Base-by-base conservation (phyloP, 2,113 vertebrate genomes). In the Sinosuthora webbiana region DNA sequence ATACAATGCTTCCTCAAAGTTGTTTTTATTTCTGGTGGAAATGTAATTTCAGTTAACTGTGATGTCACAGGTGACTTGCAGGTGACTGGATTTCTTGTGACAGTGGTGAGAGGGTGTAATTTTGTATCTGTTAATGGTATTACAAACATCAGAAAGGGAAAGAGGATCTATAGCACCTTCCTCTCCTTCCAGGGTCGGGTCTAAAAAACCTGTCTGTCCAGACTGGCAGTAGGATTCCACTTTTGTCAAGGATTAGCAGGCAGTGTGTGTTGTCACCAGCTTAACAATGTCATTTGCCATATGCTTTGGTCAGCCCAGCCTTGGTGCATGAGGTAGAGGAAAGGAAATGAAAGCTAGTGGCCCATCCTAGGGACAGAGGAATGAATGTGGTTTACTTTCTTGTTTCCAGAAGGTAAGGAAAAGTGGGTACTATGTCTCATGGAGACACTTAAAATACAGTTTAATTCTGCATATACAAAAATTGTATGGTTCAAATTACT, bases 61-160 rank as follows among this genome's bases (percentile, higher is more conserved):
- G 30, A 28, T 22, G 8, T 53, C 0, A 0, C 4, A 6, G 37
- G 11, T 69, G 42, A 79, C 10, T 59, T 69, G 45, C 50, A 42
- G 35, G 8, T 44, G 21, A 31, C 59, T 81, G 39, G 9, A 15
- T 92, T 91, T 87, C 68, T 89, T 65, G 30, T 45, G 22, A 9
- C 12, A 37, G 10, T 42, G 24, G 23, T 79, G 62, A 68, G 47
- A 68, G 17, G 7, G 18, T 75, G 10, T 79, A 0, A 2, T 28
- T 65, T 70, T 45, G 31, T 45, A 59, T 35, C 33, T 60, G 7
- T 50, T 63, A 42, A 45, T 37, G 27, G 8, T 68, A 33, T 67
- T 88, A 17, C 6, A 59, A 59, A 15, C 39, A 67, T 71, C 42
- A 70, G 52, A 33, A 77, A 30, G 23, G 33, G 44, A 80, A 74